Base-by-base conservation (phyloP, 2,113 vertebrate species). In the Mirounga angustirostris region DNA sequence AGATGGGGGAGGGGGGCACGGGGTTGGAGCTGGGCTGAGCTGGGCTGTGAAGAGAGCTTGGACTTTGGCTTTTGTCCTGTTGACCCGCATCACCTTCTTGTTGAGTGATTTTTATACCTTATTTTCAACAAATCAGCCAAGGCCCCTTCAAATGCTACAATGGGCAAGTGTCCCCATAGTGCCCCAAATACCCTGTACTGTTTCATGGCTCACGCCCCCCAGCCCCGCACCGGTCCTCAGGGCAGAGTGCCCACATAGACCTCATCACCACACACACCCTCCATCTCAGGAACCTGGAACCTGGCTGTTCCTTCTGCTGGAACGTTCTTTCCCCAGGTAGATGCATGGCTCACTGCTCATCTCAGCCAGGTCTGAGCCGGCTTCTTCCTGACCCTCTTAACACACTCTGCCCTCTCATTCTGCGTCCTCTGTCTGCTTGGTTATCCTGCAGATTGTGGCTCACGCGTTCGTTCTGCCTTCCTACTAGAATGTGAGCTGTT, bases 151-250 rank as follows among this genome's bases (percentile, higher is more conserved):
- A 61, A 19, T 13, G 89, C 56, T 67, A 26, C 40, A 22, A 0
- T 0, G 30, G 2, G 8, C 63, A 69, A 36, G 33, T n/a, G 18
- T 19, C 33, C 26, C 11, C 0, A 0, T 7, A 1, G 2, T 1
- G n/a, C 11, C 52, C 13, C 16, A 24, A 43, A 76, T 0, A 8
- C 24, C 2, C 33, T 36, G 9, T 1, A 2, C 7, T 54, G 40
- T 22, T 5, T n/a, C 24, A 1, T 0, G 63, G 61, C 6, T 13
- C 33, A 19, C 0, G 0, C 2, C 50, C 1, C 21, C 52, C 11
- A 2, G 7, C 14, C 52, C 24, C 46, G 7, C 46, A 46, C 46
- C 46, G 7, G 46, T 46, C 46, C 46, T 46, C 28, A 26, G 80
- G 73, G n/a, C 78, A 28, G 33, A 15, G 69, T 54, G 22, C 71